Evolutionary conservation across 2,888 invertebrate species (phyloP).

Genomic region (Tolmerus cingulatus): DNA sequence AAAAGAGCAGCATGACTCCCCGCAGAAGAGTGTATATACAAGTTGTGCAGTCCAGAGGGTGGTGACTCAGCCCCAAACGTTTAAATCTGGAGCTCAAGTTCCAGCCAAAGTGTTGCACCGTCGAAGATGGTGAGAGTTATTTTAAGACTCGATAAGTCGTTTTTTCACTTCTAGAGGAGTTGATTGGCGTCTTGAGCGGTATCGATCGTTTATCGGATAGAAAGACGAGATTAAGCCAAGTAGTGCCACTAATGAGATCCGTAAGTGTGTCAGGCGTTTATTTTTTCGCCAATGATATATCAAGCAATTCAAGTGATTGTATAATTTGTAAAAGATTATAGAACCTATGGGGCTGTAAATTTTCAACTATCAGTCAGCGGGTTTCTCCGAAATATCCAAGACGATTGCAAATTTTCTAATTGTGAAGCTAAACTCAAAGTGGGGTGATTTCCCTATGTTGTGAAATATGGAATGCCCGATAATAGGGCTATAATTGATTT

Average conservation of each 20-base stretch:
- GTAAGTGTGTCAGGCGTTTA: neutral
- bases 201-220: neutral
- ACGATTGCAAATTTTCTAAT: neutral
- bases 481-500: neutral
- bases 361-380: neutral
- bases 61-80: neutral
- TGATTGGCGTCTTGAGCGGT: neutral
- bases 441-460: neutral
- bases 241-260: neutral
- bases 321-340: neutral
- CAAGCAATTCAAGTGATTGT: neutral
- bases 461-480: neutral
- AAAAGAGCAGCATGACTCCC: neutral
- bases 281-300: neutral
- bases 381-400: neutral
- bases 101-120: neutral
- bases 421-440: neutral
- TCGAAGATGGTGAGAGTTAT: neutral
- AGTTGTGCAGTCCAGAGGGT: neutral
- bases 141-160: neutral
- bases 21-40: neutral
- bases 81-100: neutral
- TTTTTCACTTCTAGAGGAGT: neutral
- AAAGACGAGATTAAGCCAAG: neutral
- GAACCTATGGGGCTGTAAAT: neutral